Conservation (phyloP, 1,140 invertebrate genomes). For the Zaprionus gabonicus region DNA sequence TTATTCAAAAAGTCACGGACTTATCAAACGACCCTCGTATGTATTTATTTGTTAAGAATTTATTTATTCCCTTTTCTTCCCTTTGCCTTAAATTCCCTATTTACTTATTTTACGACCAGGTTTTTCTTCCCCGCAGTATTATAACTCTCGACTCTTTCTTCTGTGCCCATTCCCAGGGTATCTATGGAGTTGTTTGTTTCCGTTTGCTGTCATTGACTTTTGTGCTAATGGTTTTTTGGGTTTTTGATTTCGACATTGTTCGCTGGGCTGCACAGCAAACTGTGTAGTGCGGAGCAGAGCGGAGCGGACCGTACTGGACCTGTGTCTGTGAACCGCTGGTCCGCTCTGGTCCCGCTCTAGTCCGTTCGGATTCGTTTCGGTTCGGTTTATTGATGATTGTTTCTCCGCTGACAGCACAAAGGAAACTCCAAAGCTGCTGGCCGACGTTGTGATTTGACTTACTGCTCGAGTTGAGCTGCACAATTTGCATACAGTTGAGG, state of each 20-base stretch:
- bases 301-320: background rate
- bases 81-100: too few relatives aligned
- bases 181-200: conserved; percentile 44
- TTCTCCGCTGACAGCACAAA: conserved; percentile 76
- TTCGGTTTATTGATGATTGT: conserved; percentile 77
- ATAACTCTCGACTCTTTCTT: background rate
- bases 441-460: conserved; percentile 75
- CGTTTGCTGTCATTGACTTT: conserved; percentile 54
- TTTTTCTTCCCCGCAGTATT: too few relatives aligned
- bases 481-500: conserved; percentile 76
- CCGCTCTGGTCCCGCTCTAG: background rate
- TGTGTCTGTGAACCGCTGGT: background rate
- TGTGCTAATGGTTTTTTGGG: conserved; percentile 77
- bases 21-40: too few relatives aligned
- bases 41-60: too few relatives aligned
- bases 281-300: background rate
- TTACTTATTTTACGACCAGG: too few relatives aligned
- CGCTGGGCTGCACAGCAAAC: conserved; percentile 51
- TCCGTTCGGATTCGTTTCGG: conserved; percentile 14
- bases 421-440: conserved; percentile 54
- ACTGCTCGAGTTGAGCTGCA: conserved; percentile 77
- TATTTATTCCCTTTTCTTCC: too few relatives aligned
- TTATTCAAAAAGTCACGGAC: too few relatives aligned
- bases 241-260: conserved; percentile 75
- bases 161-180: background rate